Evolutionary conservation across 2,797 vertebrate species (phyloP).

Genomic region (Cynodonichthys magdalenae): DNA sequence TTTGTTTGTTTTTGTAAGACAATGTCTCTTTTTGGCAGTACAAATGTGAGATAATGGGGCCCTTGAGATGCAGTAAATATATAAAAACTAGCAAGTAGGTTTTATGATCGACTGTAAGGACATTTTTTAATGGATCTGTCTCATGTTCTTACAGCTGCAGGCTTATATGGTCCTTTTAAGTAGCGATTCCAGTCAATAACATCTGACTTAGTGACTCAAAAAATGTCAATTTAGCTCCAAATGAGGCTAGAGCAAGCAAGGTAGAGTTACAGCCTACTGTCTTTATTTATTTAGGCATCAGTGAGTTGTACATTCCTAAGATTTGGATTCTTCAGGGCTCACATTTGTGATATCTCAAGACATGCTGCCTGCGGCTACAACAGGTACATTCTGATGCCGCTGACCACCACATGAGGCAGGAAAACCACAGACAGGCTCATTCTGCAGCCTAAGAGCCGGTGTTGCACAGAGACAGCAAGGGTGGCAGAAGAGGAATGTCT

Average conservation of each 20-base stretch:
- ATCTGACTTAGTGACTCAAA: slow-evolving; percentile 47
- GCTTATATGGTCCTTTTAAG: no score
- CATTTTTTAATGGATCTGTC: background rate
- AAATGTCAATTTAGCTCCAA: slow-evolving; percentile 64
- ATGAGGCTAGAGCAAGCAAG: slow-evolving; percentile 34
- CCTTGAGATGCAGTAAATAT: background rate
- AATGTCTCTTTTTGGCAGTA: no score
- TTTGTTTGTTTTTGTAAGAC: no score
- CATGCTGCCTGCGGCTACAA: slow-evolving; percentile 23
- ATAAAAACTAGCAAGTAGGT: background rate
- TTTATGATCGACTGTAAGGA: no score
- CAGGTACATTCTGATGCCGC: slow-evolving; percentile 26
- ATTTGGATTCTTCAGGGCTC: slow-evolving; percentile 48
- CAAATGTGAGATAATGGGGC: no score
- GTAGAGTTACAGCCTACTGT: slow-evolving; percentile 54
- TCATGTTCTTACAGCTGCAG: no score
- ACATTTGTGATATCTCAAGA: slow-evolving; percentile 41
- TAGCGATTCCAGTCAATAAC: slow-evolving; percentile 13
- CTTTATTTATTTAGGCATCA: slow-evolving; percentile 68
- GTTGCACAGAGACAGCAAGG: slow-evolving; percentile 19
- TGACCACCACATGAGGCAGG: slow-evolving; percentile 28
- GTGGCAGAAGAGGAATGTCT: slow-evolving; percentile 19
- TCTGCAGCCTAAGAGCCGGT: slow-evolving; percentile 9
- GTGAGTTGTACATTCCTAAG: slow-evolving; percentile 36
- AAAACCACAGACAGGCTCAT: slow-evolving; percentile 18